phyloP scores from a whole-genome alignment of 2,888 invertebrate species.

The Colletes collaris region DNA sequence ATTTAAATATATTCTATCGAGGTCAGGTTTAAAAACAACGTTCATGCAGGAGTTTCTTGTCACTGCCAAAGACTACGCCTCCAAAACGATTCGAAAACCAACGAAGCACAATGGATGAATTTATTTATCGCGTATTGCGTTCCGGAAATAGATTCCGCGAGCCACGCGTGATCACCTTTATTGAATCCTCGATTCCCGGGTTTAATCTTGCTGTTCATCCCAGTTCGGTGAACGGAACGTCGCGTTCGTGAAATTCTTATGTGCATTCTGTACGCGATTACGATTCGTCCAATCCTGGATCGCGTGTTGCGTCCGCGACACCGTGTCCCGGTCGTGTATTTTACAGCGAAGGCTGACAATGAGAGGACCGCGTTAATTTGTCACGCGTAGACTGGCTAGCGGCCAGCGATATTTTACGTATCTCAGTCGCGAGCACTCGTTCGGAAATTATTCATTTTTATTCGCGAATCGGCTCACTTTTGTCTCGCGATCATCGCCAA shows the following conservation, averaged over 20 bases:
- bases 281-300: neutral
- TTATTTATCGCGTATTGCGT: slow-evolving; percentile 1
- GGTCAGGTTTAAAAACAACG: no score
- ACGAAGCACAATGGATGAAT: neutral
- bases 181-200: slow-evolving; percentile 40
- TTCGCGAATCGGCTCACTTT: neutral
- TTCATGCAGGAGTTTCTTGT: no score
- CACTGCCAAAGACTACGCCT: no score
- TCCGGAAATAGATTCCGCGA: slow-evolving; percentile 2
- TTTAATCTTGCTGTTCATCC: slow-evolving; percentile 37
- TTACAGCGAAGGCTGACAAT: neutral
- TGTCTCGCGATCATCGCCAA: neutral
- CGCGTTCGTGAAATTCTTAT: slow-evolving; percentile 45
- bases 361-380: slow-evolving; percentile 30
- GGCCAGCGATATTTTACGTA: slow-evolving; percentile 34
- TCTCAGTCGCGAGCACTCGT: neutral
- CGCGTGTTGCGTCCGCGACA: neutral
- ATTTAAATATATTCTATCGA: no score
- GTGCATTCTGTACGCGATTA: slow-evolving; percentile 33
- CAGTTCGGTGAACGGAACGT: slow-evolving; percentile 4
- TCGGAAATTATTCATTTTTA: slow-evolving; percentile 28
- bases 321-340: slow-evolving; percentile 13
- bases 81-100: no score
- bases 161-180: slow-evolving; percentile 17
- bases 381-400: slow-evolving; percentile 3